Base-by-base conservation (phyloP, 2,113 vertebrate species). In the Lates calcarifer region DNA sequence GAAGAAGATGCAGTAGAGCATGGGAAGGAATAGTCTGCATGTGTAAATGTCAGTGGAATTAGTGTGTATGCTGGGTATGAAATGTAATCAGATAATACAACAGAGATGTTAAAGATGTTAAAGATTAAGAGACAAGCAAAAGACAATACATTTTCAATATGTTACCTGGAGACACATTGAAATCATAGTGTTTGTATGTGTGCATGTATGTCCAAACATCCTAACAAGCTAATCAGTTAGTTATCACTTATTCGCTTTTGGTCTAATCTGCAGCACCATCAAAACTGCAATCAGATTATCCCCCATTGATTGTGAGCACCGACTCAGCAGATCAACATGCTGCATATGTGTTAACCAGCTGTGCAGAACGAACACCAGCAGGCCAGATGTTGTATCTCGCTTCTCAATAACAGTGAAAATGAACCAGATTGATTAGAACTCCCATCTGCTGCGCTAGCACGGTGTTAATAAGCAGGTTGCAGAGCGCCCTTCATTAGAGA, bases 311-410 rank as follows among this genome's bases (percentile, higher is more conserved):
- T 77, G 55, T 22, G n/a, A 83, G 29, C 67, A 28, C n/a, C 8
- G 12, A 66, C 67, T 67, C 73, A 81, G 73, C 79, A 85, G 79
- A 85, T 86, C 45, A n/a, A 82, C 82, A 53, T 41, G 77, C 74
- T 5, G 61, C 84, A 77, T 79, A 84, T 86, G 86, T 60, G 76
- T 75, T 64, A 47, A 88, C 74, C 88, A 87, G 89, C 83, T 89
- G 89, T 88, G 82, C 43, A 33, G 78, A 72, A 78, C 63, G 70
- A 89, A 89, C 74, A 79, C 83, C 81, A 64, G 64, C 60, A 45
- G 77, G 78, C 87, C 91, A 89, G 81, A 87, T 92, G 90, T 84
- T 87, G 83, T 64, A 56, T 53, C 83, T 88, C 3, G 17, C 66
- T 86, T 75, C 79, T 80, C 79, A 61, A 49, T 84, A 85, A 79